Conservation (phyloP, 2,888 invertebrate species). For the Pheosia gnoma region DNA sequence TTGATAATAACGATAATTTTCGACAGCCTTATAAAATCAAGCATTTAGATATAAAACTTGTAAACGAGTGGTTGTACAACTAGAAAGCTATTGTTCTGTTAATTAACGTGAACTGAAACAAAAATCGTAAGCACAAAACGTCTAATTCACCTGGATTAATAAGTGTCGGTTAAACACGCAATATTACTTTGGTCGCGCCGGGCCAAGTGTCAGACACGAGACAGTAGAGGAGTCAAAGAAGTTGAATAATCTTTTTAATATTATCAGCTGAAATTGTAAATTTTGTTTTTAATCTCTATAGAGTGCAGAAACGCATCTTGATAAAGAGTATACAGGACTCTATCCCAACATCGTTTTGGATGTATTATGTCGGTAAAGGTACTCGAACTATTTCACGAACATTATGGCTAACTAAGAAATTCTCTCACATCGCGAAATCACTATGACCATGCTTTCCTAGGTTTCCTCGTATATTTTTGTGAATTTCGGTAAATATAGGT, state of each 20-base stretch:
- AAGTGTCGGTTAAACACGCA: conserved; percentile 43
- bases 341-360: too few species aligned
- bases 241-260: background rate
- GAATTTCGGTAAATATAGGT: too few species aligned
- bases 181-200: conserved; percentile 10
- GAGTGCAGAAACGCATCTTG: too few species aligned
- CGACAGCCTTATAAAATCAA: conserved; percentile 23
- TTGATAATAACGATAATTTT: background rate
- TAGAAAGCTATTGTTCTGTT: conserved; percentile 46
- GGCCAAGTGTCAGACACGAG: conserved; percentile 15
- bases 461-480: too few species aligned
- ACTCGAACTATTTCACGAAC: too few species aligned
- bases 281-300: too few species aligned
- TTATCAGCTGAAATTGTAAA: too few species aligned
- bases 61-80: conserved; percentile 36
- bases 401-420: too few species aligned
- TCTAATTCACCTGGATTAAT: conserved; percentile 50
- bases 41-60: conserved; percentile 29
- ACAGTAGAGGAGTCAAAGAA: conserved; percentile 1
- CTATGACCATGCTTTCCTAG: too few species aligned
- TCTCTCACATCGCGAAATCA: too few species aligned
- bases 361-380: too few species aligned
- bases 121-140: conserved; percentile 52
- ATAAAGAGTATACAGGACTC: too few species aligned
- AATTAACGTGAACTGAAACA: conserved; percentile 54